Evolutionary conservation across 2,888 invertebrate species (phyloP).

Genomic region (Sussaba pulchella): DNA sequence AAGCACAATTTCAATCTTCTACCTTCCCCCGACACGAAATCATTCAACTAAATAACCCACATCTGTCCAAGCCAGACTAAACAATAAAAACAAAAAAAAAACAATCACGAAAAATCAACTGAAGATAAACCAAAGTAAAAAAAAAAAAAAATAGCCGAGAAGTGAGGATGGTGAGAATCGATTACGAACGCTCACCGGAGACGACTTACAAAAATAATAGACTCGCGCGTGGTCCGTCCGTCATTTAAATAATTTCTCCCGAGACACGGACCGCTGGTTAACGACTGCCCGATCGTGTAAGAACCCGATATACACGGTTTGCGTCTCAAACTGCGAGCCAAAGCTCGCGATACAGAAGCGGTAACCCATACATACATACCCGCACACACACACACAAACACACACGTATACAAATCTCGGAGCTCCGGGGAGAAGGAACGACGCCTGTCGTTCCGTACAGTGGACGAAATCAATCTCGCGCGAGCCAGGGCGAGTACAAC

Average conservation of each 20-base stretch:
- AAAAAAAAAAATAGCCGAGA: too few species aligned
- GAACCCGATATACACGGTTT: constrained; percentile 14
- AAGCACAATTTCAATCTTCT: too few species aligned
- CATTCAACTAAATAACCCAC: too few species aligned
- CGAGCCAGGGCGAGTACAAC: constrained; percentile 48
- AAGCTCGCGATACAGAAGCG: background rate
- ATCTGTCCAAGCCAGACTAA: too few species aligned
- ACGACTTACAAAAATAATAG: too few species aligned
- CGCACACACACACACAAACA: constrained; percentile 14
- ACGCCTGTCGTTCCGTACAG: constrained; percentile 67
- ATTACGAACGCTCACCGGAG: background rate
- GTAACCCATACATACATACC: background rate
- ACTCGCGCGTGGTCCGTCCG: background rate
- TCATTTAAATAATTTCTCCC: constrained; percentile 11
- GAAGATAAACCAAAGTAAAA: too few species aligned
- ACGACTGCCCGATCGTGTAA: constrained; percentile 53
- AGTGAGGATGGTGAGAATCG: background rate
- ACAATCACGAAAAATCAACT: too few species aligned
- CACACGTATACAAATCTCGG: too few species aligned
- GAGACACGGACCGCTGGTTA: constrained; percentile 4
- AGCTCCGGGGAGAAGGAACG: constrained; percentile 62
- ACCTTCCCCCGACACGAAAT: too few species aligned
- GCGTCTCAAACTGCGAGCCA: background rate
- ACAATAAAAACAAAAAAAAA: too few species aligned
- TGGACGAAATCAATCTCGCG: constrained; percentile 69